Evolutionary conservation across 1,140 invertebrate genomes (phyloP), one percentile per base, ranked within the genome.

Genomic region (Oreohelix idahoensis): DNA sequence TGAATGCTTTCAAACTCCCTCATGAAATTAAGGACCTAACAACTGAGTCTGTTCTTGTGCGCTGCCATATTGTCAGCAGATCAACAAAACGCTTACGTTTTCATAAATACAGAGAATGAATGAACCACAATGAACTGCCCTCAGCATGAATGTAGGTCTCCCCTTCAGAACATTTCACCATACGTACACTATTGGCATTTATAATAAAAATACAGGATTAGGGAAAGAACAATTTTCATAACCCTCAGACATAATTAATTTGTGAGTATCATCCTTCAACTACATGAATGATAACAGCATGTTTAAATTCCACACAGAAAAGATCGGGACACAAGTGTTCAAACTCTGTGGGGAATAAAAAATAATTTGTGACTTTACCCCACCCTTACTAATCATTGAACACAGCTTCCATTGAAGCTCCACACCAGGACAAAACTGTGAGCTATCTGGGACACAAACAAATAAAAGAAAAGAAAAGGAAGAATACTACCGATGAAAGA

Each of bases 1-100:
- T 11, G 45, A 49, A 49, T 49, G 45, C 8, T 11, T 11, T 49
- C 45, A 49, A 49, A 49, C 45, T 49, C n/a, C n/a, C n/a, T n/a
- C n/a, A n/a, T n/a, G n/a, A n/a, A n/a, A n/a, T n/a, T n/a, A n/a
- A n/a, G n/a, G n/a, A n/a, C n/a, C n/a, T n/a, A n/a, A n/a, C n/a
- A n/a, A n/a, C n/a, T 58, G 26, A 23, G 20, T 58, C 26, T 15
- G 63, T 66, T 32, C 29, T 32, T 66, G 29, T 66, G 63, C 5
- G 63, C 63, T 66, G 63, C 29, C 63, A 66, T 66, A 66, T 35
- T 39, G 71, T 74, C 42, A 39, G 38, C 71, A 74, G 42, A 74
- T 42, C 36, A 74, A 74, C 36, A 74, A 39, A 26, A 10, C 0
- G 4, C 38, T 11, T 5, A 38, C 70, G 5, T 5, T 38, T 42